Conservation (phyloP, 2,888 invertebrate genomes). For the Synergus gifuensis region DNA sequence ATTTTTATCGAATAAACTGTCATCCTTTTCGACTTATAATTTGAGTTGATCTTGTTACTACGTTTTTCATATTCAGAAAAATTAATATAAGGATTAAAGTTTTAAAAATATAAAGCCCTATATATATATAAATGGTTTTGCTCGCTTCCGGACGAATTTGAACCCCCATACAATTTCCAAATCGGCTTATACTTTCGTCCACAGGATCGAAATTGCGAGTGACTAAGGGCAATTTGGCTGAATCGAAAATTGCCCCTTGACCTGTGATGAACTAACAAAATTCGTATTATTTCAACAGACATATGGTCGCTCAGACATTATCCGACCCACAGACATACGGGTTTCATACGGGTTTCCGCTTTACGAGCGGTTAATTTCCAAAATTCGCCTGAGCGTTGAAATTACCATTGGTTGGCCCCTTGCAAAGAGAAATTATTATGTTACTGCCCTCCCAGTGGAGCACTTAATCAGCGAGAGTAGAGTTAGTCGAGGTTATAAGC, state of each 20-base stretch:
- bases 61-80: neutral
- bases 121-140: neutral
- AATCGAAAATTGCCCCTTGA: neutral
- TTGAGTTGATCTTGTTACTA: neutral
- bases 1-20: too few relatives aligned
- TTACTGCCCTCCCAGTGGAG: neutral
- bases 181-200: neutral
- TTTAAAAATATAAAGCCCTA: neutral
- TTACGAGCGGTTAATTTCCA: constrained; percentile 19
- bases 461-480: constrained; percentile 11
- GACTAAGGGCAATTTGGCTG: neutral
- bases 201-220: neutral
- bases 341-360: neutral
- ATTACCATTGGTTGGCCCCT: constrained; percentile 13
- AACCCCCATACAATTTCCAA: neutral
- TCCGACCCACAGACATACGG: neutral
- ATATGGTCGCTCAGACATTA: constrained; percentile 3
- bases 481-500: neutral
- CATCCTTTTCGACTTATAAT: too few relatives aligned
- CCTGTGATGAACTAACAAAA: constrained; percentile 7
- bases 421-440: constrained; percentile 8
- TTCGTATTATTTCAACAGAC: constrained; percentile 7
- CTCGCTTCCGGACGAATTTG: neutral
- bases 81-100: neutral
- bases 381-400: constrained; percentile 25